Base-by-base conservation (phyloP, 2,888 invertebrate genomes). In the Galerucella nymphaeae region DNA sequence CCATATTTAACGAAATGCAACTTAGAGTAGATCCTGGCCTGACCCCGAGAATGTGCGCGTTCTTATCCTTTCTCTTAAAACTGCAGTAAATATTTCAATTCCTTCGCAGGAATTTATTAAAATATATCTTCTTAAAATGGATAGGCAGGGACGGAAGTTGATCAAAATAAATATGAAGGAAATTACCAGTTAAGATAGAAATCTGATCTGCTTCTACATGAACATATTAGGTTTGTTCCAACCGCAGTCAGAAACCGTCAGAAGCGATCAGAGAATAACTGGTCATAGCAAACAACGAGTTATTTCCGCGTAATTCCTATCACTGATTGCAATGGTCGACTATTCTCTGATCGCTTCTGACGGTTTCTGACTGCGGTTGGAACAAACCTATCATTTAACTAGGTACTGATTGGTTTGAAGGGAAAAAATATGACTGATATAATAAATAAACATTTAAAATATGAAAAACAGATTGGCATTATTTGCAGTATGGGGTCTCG, bases 1-100 rank as follows among this genome's bases (percentile, higher is more conserved):
- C 70, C 65, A 74, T 74, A 76, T 75, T 73, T 70, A 75, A 74
- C 66, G 67, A 73, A 74, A 38, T 72, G 55, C 65, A 23, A 16
- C 45, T 48, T 16, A 48, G 67, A 63, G 57, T 70, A 45, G 57
- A 59, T 65, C 59, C 64, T 65, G 53, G 64, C 53, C 50, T 72
- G 72, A 72, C 68, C 69, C 72, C 65, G 64, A 53, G 65, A 61
- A 59, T 41, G 58, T 72, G 53, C 57, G 66, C 69, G 61, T 69
- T 72, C 65, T 64, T 64, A 50, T 66, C 66, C 61, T 71, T 71
- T 72, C 69, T 64, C 68, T 55, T 69, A 64, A 63, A 64, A 68
- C 50, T 53, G 50, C 62, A 38, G 67, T 63, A 70, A 70, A 63
- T 63, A 64, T 69, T 69, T 62, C 69, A 69, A 57, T 63, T 57